Evolutionary conservation across 2,888 invertebrate genomes (phyloP).

Genomic region (Glomeris marginata): DNA sequence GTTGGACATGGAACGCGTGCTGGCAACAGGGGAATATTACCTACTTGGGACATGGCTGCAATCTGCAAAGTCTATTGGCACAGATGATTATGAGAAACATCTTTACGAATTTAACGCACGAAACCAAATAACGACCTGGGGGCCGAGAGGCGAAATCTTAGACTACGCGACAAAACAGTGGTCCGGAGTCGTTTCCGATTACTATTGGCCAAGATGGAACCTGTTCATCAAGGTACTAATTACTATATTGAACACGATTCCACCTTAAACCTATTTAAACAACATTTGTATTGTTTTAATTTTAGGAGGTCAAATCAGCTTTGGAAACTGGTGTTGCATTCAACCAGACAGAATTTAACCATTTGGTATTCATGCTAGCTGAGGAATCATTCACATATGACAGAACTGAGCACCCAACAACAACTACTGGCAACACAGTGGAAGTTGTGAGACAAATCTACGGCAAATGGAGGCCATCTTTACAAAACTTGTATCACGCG

Average conservation of each 20-base stretch:
- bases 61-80: conserved; percentile 37
- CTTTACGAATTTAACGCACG: conserved; percentile 64
- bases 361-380: conserved; percentile 41
- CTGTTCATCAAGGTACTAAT: conserved; percentile 40
- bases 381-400: conserved; percentile 48
- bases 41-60: conserved; percentile 55
- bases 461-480: conserved; percentile 12
- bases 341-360: conserved; percentile 42
- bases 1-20: conserved; percentile 45
- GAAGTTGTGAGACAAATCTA: conserved; percentile 4
- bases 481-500: too few relatives aligned
- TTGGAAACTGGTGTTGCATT: conserved; percentile 39
- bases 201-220: conserved; percentile 57
- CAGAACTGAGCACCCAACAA: conserved; percentile 18
- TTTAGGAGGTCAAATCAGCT: conserved; percentile 41
- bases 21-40: conserved; percentile 48
- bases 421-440: conserved; percentile 19
- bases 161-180: conserved; percentile 93
- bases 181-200: conserved; percentile 43
- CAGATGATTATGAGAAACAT: conserved; percentile 29
- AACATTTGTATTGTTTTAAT: too few relatives aligned
- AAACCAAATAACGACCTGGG: conserved; percentile 90
- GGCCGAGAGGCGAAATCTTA: conserved; percentile 70
- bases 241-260: too few relatives aligned
- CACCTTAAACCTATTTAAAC: too few relatives aligned